These are phyloP conservation scores for Acronicta aceris DNA, from an alignment of 2,888 invertebrate genomes.

Conservation along the genomic window DNA sequence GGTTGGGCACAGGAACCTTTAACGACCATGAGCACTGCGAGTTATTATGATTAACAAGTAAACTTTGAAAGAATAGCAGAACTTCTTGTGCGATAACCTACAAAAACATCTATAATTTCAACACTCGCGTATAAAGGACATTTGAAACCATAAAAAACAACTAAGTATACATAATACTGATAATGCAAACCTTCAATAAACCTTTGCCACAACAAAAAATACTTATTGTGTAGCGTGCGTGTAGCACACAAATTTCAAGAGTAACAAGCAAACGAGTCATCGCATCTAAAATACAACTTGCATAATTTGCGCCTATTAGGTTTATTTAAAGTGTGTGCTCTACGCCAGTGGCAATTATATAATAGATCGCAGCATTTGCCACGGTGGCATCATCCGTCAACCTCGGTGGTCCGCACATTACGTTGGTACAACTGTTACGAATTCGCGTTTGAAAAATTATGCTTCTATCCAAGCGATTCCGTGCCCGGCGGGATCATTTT, in stretches of 20 bases:
- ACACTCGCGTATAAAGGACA: too few species aligned
- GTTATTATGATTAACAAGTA: too few species aligned
- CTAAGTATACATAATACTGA: too few species aligned
- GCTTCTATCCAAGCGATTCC: slow-evolving; percentile 44
- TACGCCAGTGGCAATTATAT: slow-evolving; percentile 62
- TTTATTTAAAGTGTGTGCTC: slow-evolving; percentile 52
- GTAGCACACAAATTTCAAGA: too few species aligned
- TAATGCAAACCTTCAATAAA: too few species aligned
- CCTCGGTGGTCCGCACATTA: slow-evolving; percentile 74
- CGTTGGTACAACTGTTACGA: slow-evolving; percentile 71
- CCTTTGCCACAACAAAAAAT: too few species aligned
- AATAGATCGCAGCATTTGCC: slow-evolving; percentile 68
- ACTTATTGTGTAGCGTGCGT: too few species aligned
- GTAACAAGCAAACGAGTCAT: slow-evolving; percentile 29
- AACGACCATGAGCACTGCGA: too few species aligned
- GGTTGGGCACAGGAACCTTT: slow-evolving; percentile 3
- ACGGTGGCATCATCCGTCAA: slow-evolving; percentile 67
- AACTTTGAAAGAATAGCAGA: too few species aligned
- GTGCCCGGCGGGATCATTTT: slow-evolving; percentile 61
- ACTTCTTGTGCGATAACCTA: too few species aligned
- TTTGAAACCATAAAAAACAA: too few species aligned
- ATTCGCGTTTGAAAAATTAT: slow-evolving; percentile 73
- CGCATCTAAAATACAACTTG: slow-evolving; percentile 40
- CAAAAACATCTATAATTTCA: too few species aligned
- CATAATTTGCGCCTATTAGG: slow-evolving; percentile 43